Conservation (phyloP, 1,140 invertebrate genomes). For the Scaptomyza hsui region DNA sequence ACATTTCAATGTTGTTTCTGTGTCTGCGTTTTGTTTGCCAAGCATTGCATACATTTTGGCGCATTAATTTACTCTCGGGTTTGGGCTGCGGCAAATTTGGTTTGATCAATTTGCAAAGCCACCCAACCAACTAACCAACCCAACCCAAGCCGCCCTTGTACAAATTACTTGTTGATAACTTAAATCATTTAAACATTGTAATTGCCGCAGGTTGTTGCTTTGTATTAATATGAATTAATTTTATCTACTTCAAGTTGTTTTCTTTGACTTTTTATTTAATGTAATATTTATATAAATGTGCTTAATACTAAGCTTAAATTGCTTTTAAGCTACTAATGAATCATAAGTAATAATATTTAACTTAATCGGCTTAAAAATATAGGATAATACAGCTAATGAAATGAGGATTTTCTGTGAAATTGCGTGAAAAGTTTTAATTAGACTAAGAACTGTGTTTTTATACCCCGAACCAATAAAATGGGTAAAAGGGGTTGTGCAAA, state of each 20-base stretch:
- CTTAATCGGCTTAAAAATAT: neutral
- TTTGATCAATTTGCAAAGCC: slow-evolving; percentile 4
- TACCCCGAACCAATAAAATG: too few species aligned
- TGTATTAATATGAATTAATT: slow-evolving; percentile 5
- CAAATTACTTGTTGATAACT: slow-evolving; percentile 58
- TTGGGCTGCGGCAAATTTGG: slow-evolving; percentile 35
- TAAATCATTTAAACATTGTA: neutral
- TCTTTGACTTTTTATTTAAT: neutral
- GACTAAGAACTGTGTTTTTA: too few species aligned
- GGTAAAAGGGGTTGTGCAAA: too few species aligned
- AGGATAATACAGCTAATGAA: too few species aligned
- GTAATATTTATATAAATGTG: neutral
- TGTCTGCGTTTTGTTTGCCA: slow-evolving; percentile 46
- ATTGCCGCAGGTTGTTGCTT: neutral
- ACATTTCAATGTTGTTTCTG: slow-evolving; percentile 77
- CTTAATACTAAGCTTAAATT: neutral
- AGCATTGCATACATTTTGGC: slow-evolving; percentile 35
- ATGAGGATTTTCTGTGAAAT: too few species aligned
- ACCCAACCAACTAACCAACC: slow-evolving; percentile 5
- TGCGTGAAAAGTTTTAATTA: too few species aligned
- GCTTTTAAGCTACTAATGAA: too few species aligned
- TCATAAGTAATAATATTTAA: too few species aligned
- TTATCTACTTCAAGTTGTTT: neutral
- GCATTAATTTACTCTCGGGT: slow-evolving; percentile 58
- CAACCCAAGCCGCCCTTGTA: neutral